These are phyloP conservation scores for Elegia similella DNA, from an alignment of 2,888 invertebrate species.

Conservation along the genomic window DNA sequence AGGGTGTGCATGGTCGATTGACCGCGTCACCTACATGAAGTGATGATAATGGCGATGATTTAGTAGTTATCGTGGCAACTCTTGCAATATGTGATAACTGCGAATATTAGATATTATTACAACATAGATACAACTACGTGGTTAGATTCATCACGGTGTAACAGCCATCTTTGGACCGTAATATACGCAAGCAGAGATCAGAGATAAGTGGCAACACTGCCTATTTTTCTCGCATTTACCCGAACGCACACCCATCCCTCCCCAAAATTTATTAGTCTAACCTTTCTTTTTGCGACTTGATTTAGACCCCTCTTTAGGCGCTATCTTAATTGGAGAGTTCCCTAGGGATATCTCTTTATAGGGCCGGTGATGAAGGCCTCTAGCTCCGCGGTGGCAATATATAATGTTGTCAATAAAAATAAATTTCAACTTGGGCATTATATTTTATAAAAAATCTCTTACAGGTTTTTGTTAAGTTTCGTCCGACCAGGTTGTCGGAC, in stretches of 20 bases:
- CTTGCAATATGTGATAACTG: no score
- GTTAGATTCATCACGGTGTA: conserved; percentile 30
- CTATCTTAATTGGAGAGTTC: conserved; percentile 74
- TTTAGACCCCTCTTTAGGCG: conserved; percentile 50
- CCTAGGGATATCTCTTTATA: conserved; percentile 41
- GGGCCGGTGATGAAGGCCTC: conserved; percentile 41
- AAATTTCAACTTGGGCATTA: neutral
- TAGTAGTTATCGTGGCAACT: no score
- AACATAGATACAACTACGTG: no score
- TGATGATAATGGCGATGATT: no score
- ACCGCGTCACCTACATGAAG: no score
- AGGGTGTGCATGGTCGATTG: no score
- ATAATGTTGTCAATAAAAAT: conserved; percentile 8
- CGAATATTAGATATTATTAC: no score
- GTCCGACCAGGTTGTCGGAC: no score
- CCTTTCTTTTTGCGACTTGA: conserved; percentile 67
- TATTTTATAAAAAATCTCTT: neutral
- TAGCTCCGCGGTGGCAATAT: neutral
- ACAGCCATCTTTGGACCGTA: conserved; percentile 29
- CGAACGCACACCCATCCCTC: conserved; percentile 53
- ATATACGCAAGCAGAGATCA: conserved; percentile 56
- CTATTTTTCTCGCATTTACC: conserved; percentile 70
- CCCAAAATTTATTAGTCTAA: conserved; percentile 65
- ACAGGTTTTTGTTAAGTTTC: neutral
- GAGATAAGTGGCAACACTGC: conserved; percentile 56